Conservation (phyloP, 2,797 vertebrate genomes). For the Acipenser transmontanus region DNA sequence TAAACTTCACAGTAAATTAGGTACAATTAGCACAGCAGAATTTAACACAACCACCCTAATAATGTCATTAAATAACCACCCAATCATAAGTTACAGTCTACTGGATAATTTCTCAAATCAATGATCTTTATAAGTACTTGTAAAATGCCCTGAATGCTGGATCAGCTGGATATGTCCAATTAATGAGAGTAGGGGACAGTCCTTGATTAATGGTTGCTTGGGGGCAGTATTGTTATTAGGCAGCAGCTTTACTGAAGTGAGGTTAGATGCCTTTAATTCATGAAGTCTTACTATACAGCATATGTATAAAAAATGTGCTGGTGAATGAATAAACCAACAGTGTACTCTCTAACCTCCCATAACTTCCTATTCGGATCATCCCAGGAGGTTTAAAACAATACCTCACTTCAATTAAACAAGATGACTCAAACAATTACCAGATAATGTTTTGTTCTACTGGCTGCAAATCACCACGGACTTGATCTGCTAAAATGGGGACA, state of each 20-base stretch:
- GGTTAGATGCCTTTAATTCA: constrained; percentile 41
- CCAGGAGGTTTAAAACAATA: too few relatives aligned
- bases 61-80: constrained; percentile 71
- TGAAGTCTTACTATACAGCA: constrained; percentile 17
- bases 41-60: constrained; percentile 55
- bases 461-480: too few relatives aligned
- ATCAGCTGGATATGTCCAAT: constrained; percentile 71
- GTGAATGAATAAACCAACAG: too few relatives aligned
- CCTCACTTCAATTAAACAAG: too few relatives aligned
- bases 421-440: too few relatives aligned
- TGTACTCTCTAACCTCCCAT: too few relatives aligned
- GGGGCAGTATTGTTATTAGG: constrained; percentile 56
- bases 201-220: constrained; percentile 63
- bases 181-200: constrained; percentile 59
- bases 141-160: constrained; percentile 60
- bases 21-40: constrained; percentile 81
- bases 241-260: constrained; percentile 38
- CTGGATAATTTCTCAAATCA: constrained; percentile 85
- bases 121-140: constrained; percentile 75
- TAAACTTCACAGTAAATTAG: constrained; percentile 92
- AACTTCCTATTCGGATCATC: too few relatives aligned
- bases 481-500: too few relatives aligned
- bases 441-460: too few relatives aligned
- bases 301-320: too few relatives aligned
- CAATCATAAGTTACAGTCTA: constrained; percentile 71